Percentiles rank a stretch among this genome's conserved stretches.
Evolutionary conservation across 2,888 invertebrate species (phyloP).

Genomic region (Thyatira batis): DNA sequence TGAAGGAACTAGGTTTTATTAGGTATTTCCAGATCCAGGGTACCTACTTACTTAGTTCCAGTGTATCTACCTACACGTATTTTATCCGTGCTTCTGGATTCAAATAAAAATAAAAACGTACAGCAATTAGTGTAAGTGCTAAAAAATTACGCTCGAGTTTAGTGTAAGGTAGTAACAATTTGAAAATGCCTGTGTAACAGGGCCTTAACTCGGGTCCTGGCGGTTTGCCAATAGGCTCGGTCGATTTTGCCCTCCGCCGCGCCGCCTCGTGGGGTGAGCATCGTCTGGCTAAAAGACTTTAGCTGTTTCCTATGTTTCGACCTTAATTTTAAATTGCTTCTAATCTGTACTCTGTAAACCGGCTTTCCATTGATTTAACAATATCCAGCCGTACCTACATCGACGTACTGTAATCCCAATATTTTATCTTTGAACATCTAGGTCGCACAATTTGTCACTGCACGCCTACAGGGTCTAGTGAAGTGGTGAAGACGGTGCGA

Average conservation of each 20-base stretch:
- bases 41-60: too few species aligned
- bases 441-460: background rate
- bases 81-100: too few species aligned
- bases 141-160: conserved; percentile 9
- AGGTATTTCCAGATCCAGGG: too few species aligned
- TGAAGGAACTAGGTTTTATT: too few species aligned
- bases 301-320: conserved; percentile 29
- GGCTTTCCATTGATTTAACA: too few species aligned
- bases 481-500: background rate
- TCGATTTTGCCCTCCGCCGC: conserved; percentile 52
- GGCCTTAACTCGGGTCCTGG: conserved; percentile 50
- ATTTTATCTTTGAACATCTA: background rate
- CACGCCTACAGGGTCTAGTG: background rate
- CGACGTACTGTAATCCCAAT: background rate
- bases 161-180: conserved; percentile 38
- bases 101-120: too few species aligned
- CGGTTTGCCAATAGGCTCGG: conserved; percentile 59
- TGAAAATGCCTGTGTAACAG: conserved; percentile 45
- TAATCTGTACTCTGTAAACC: background rate
- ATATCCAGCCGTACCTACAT: too few species aligned
- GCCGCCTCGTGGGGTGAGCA: conserved; percentile 18
- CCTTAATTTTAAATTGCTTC: conserved; percentile 31
- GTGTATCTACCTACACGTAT: too few species aligned
- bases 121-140: conserved; percentile 30
- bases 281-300: conserved; percentile 28